Evolutionary conservation across 2,113 vertebrate species (phyloP), one percentile per base, ranked within the genome.

Genomic region (Strigops habroptila): DNA sequence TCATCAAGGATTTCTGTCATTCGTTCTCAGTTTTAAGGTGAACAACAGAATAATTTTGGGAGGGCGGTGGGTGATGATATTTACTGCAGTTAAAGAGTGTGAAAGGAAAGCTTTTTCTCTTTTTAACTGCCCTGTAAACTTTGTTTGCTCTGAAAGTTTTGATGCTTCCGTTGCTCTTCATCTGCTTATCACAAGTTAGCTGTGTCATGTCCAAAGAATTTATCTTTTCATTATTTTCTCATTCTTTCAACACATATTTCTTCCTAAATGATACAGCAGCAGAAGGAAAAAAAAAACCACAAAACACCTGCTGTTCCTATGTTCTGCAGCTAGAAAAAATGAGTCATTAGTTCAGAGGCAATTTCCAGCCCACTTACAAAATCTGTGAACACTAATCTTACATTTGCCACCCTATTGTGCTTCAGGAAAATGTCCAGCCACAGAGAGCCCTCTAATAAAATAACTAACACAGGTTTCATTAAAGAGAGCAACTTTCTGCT

Each of bases 251-350:
- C 48, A 65, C 43, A 68, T 70, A 89, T 37, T 95, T 79, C 64
- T 93, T 88, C 33, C 68, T 86, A 95, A 96, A 90, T 82, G 43
- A 74, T 89, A 63, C 53, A 96, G 60, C 78, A 94, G 71, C 75
- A 95, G 92, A 87, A 95, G 75, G 55, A 14, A 75, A 90, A 86
- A 74, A 83, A 41, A 88, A 28, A 7, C 8, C 39, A 8, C 16
- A 37, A 62, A 96, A 92, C 94, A 96, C 91, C 96, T 96, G 89
- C 96, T 97, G 96, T 97, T 95, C 41, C 63, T 92, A 12, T 87
- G 84, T 91, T 96, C 75, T 90, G 71, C 71, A 92, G 84, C 52
- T 85, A 93, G 75, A 93, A 59, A 96, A 91, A 94, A 94, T 96
- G 88, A 97, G 82, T 97, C 96, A 96, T 90, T 91, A 95, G 91